Percentiles rank a stretch among this genome's conserved stretches.
phyloP scores from a whole-genome alignment of 2,797 vertebrate genomes.

The Momotus momota region DNA sequence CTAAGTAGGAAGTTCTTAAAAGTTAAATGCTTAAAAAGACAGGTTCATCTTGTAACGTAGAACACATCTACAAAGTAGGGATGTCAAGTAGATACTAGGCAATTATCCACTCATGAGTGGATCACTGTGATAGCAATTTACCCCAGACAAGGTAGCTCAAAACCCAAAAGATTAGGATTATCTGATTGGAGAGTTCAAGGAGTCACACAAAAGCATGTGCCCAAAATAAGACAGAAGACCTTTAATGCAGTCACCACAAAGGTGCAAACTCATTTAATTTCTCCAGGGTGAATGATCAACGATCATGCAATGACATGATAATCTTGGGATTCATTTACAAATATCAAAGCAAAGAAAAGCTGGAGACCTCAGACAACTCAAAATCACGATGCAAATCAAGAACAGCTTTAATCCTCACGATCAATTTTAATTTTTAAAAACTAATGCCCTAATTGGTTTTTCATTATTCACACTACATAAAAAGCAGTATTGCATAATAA shows the following conservation, averaged over 20 bases:
- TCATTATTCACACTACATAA: not conserved
- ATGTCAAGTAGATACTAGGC: not conserved
- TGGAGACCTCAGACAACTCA: not conserved
- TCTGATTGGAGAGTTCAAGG: not conserved
- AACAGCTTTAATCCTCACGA: not conserved
- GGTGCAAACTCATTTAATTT: not conserved
- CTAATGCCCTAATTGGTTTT: not conserved
- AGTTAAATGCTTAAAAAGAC: not conserved
- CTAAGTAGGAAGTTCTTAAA: not conserved
- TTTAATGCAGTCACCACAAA: not conserved
- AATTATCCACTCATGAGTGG: not conserved
- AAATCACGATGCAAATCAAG: not conserved
- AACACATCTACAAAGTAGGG: not conserved
- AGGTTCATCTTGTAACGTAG: not conserved
- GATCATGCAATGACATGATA: not conserved
- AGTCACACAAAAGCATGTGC: not conserved
- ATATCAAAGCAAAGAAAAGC: not conserved
- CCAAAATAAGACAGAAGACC: not conserved
- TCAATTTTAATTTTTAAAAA: not conserved
- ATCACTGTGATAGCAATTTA: not conserved
- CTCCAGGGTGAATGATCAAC: not conserved
- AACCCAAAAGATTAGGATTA: not conserved
- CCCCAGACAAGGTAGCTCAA: not conserved
- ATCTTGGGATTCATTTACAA: not conserved
- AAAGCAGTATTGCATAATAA: not conserved